A percentile compares a stretch with the other conserved stretches of the same genome.
phyloP scores from a whole-genome alignment of 2,797 vertebrate species.

The Pangasius larnaudii region DNA sequence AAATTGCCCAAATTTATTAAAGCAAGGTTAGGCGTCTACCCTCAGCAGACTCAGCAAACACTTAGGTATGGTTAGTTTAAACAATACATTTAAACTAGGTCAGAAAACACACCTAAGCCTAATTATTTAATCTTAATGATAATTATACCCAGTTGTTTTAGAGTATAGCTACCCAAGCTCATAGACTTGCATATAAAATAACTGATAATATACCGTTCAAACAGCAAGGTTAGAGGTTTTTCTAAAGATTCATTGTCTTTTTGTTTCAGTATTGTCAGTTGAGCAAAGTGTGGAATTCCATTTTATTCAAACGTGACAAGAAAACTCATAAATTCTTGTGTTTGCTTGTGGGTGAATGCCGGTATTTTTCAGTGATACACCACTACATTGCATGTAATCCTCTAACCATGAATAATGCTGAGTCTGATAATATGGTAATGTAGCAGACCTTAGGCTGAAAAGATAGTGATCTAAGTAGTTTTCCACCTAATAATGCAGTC shows the following conservation, averaged over 20 bases:
- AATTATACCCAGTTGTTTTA: not conserved
- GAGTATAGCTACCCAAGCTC: not conserved
- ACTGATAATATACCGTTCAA: not conserved
- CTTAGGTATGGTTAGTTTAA: not conserved
- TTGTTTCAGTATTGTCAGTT: too few species aligned
- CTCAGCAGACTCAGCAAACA: not conserved
- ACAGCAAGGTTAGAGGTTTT: not conserved
- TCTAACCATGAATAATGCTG: not conserved
- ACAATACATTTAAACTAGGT: not conserved
- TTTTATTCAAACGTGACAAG: not conserved
- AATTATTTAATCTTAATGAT: not conserved
- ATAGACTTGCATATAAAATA: not conserved
- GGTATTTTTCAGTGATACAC: not conserved
- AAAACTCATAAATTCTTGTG: not conserved
- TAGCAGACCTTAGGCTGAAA: not conserved
- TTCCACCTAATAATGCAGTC: not conserved
- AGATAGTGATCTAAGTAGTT: slow-evolving; percentile 1
- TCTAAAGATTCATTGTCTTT: too few species aligned
- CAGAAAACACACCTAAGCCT: not conserved
- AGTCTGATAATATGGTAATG: not conserved
- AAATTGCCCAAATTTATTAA: not conserved
- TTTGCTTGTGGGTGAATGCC: not conserved
- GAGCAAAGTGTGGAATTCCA: not conserved
- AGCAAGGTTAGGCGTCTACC: too few species aligned
- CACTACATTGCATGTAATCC: not conserved